Percentiles rank a stretch among this genome's conserved stretches.
These are phyloP conservation scores for Mycteria americana DNA, from an alignment of 2,797 vertebrate species.

Conservation along the genomic window DNA sequence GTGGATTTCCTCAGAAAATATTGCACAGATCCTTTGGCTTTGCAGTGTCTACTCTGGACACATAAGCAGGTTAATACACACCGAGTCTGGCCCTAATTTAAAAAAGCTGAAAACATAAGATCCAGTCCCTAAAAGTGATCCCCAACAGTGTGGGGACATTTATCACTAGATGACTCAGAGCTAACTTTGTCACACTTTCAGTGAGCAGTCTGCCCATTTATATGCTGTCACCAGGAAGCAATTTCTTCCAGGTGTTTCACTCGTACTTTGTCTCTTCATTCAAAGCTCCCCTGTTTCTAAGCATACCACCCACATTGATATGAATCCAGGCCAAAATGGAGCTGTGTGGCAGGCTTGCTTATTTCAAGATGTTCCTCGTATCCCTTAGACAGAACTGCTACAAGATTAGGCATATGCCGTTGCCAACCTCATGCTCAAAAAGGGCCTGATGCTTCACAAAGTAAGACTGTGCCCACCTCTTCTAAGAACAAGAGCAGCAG, in stretches of 20 bases:
- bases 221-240: neutral
- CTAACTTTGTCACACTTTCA: neutral
- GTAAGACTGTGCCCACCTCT: neutral
- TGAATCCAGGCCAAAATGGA: neutral
- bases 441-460: neutral
- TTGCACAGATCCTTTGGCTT: neutral
- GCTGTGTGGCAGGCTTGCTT: neutral
- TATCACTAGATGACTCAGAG: neutral
- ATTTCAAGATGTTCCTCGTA: neutral
- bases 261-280: neutral
- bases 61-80: neutral
- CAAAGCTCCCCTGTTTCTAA: conserved; percentile 15
- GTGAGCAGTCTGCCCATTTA: neutral
- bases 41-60: neutral
- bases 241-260: conserved; percentile 44
- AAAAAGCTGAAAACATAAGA: conserved; percentile 13
- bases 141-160: neutral
- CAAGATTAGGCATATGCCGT: neutral
- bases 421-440: neutral
- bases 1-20: neutral
- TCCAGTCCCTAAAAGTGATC: neutral
- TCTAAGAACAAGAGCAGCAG: neutral
- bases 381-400: neutral
- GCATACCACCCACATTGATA: neutral
- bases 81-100: neutral